These are phyloP conservation scores for Sebastes flavidus DNA, from an alignment of 2,797 vertebrate genomes.

Conservation along the genomic window DNA sequence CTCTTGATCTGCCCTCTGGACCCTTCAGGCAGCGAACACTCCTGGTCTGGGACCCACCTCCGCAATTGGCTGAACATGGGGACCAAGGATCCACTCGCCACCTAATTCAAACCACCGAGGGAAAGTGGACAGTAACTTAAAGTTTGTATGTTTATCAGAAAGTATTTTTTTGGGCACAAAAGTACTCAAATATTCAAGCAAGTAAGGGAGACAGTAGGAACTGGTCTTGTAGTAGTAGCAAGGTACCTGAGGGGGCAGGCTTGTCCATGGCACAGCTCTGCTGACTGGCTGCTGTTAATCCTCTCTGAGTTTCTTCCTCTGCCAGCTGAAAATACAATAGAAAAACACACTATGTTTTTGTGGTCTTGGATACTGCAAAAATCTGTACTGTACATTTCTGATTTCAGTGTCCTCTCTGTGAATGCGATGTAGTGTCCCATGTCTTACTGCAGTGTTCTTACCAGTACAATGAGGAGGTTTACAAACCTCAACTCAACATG, in stretches of 20 bases:
- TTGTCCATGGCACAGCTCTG: constrained; percentile 84
- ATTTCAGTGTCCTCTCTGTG: background rate
- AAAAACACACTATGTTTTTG: background rate
- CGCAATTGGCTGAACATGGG: constrained; percentile 88
- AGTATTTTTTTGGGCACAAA: too few species aligned
- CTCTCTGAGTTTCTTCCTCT: constrained; percentile 80
- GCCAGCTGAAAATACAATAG: constrained; percentile 65
- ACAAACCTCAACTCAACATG: background rate
- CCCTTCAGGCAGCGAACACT: constrained; percentile 87
- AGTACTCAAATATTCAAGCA: too few species aligned
- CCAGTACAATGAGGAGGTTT: background rate
- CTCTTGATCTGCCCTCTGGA: constrained; percentile 74
- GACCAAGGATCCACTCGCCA: constrained; percentile 93
- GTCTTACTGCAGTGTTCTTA: background rate
- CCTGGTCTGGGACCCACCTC: constrained; percentile 89
- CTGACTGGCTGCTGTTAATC: constrained; percentile 76
- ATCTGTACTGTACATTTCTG: background rate
- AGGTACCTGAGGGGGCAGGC: constrained; percentile 90
- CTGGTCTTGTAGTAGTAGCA: constrained; percentile 25
- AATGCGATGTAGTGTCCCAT: background rate
- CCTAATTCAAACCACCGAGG: constrained; percentile 61
- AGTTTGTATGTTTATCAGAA: background rate
- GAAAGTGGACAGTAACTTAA: background rate
- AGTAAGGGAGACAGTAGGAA: background rate
- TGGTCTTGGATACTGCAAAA: background rate